These are phyloP conservation scores for Myiozetetes cayanensis DNA, from an alignment of 2,113 vertebrate species.

Conservation along the genomic window DNA sequence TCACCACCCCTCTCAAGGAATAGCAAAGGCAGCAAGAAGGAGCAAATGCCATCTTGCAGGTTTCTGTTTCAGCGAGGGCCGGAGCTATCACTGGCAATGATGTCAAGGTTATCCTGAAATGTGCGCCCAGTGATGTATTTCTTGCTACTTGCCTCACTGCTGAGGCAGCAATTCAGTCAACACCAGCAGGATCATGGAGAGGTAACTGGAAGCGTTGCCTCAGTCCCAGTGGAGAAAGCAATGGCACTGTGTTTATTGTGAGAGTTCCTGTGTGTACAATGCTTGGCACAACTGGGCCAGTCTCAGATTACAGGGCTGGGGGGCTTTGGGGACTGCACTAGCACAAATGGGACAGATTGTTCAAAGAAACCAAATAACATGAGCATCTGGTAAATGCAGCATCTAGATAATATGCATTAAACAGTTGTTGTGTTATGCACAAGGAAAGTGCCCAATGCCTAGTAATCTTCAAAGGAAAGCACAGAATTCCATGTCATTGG, in stretches of 20 bases:
- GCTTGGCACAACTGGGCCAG: neutral
- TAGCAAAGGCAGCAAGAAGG: constrained; percentile 42
- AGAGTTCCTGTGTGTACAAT: neutral
- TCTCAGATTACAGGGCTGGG: neutral
- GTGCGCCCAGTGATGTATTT: constrained; percentile 40
- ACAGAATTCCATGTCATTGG: neutral
- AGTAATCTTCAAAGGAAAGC: neutral
- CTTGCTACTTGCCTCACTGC: constrained; percentile 53
- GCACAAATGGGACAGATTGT: neutral
- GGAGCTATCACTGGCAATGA: constrained; percentile 40
- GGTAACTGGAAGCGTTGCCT: constrained; percentile 23
- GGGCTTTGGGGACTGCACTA: neutral
- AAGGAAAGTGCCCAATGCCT: neutral
- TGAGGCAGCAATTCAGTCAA: constrained; percentile 19
- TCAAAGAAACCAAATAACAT: neutral
- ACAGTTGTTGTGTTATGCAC: neutral
- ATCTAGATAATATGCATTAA: neutral
- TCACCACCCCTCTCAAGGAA: neutral
- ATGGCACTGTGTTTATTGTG: neutral
- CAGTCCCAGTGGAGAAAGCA: neutral
- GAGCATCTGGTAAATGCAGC: neutral
- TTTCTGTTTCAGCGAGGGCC: constrained; percentile 35
- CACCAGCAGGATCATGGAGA: neutral
- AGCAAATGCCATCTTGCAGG: constrained; percentile 1
- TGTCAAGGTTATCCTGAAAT: constrained; percentile 59